Conservation (phyloP, 2,113 vertebrate genomes). For the Toxotes chatareus region DNA sequence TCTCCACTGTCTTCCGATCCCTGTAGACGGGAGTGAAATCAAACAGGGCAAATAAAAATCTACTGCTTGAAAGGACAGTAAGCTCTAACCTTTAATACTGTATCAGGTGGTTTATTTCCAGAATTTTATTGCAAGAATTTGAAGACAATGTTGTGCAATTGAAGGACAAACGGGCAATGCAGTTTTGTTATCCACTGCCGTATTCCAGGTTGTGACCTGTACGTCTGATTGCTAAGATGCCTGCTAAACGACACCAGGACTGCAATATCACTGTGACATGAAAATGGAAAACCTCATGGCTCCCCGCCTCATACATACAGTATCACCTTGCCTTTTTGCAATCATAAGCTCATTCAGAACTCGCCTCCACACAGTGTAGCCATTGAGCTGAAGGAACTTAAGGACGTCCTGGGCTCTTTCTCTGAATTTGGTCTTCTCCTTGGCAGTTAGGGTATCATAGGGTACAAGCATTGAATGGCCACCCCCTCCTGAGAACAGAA, state of each 20-base stretch:
- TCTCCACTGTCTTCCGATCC: slow-evolving; percentile 89
- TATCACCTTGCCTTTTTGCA: background rate
- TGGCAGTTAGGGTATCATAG: slow-evolving; percentile 90
- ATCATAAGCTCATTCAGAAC: slow-evolving; percentile 20
- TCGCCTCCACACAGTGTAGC: slow-evolving; percentile 93
- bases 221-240: slow-evolving; percentile 5
- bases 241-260: background rate
- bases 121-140: background rate
- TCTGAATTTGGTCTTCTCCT: slow-evolving; percentile 92
- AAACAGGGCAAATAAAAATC: slow-evolving; percentile 14
- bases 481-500: slow-evolving; percentile 85
- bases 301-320: background rate
- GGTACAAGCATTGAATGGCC: slow-evolving; percentile 90
- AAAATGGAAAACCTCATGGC: slow-evolving; percentile 23
- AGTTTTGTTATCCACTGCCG: slow-evolving; percentile 3
- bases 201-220: slow-evolving; percentile 4
- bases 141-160: slow-evolving; percentile 9
- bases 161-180: slow-evolving; percentile 4
- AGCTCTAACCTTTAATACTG: background rate
- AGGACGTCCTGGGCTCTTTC: slow-evolving; percentile 94
- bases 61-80: background rate
- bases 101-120: background rate
- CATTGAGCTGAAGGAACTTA: slow-evolving; percentile 94
- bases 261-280: background rate
- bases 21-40: slow-evolving; percentile 74